These are phyloP conservation scores for Drosophila bipectinata DNA, from an alignment of 1,140 invertebrate species.

Conservation along the genomic window DNA sequence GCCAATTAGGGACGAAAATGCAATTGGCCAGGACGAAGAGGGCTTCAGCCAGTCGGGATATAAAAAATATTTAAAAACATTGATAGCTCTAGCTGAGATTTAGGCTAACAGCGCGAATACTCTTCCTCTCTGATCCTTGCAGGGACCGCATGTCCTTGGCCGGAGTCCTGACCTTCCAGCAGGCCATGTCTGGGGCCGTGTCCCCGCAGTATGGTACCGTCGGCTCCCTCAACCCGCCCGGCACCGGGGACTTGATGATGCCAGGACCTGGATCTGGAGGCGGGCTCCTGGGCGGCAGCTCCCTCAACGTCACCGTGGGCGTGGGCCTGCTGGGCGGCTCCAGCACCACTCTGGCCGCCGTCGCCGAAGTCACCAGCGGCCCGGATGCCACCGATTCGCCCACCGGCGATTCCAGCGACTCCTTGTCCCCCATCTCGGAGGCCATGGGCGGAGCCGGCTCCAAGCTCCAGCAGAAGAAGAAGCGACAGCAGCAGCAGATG, in stretches of 20 bases:
- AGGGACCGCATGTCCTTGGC: slow-evolving; percentile 70
- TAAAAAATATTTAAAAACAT: neutral
- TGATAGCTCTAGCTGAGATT: no score
- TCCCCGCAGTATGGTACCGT: slow-evolving; percentile 72
- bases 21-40: slow-evolving; percentile 1
- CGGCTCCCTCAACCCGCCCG: slow-evolving; percentile 1
- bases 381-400: slow-evolving; percentile 27
- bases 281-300: neutral
- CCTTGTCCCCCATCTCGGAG: slow-evolving; percentile 12
- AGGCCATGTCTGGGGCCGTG: slow-evolving; percentile 80
- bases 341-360: slow-evolving; percentile 52
- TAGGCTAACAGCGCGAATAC: no score
- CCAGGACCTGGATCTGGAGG: slow-evolving; percentile 1
- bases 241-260: neutral
- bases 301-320: slow-evolving; percentile 18
- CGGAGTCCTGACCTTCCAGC: slow-evolving; percentile 77
- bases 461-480: slow-evolving; percentile 12
- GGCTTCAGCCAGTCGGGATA: no score
- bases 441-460: neutral
- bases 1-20: slow-evolving; percentile 15
- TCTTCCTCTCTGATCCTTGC: slow-evolving; percentile 11
- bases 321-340: slow-evolving; percentile 53
- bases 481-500: slow-evolving; percentile 7
- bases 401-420: slow-evolving; percentile 53
- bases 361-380: slow-evolving; percentile 67